Conservation (phyloP, 1,140 invertebrate species). For the Tetragnatha versicolor region DNA sequence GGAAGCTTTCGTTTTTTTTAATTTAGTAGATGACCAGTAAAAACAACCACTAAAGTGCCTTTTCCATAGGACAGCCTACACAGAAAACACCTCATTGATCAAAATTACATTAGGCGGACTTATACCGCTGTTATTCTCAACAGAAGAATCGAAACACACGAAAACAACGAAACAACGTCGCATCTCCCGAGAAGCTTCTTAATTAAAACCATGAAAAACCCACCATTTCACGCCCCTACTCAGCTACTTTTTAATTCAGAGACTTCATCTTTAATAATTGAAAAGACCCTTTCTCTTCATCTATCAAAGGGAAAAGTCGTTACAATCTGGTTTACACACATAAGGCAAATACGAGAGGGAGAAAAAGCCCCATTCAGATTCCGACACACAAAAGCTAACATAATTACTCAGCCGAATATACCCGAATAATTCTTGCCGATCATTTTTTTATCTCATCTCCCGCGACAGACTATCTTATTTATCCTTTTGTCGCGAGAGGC, state of each 20-base stretch:
- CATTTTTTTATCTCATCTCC: slow-evolving; percentile 1
- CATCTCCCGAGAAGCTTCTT: not conserved
- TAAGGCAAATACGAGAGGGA: not conserved
- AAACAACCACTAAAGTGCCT: too few relatives aligned
- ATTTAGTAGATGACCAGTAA: too few relatives aligned
- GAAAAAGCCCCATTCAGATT: slow-evolving; percentile 6
- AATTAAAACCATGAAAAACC: too few relatives aligned
- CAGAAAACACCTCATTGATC: not conserved
- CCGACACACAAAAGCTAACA: slow-evolving; percentile 28
- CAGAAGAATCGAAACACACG: too few relatives aligned
- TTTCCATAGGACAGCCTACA: not conserved
- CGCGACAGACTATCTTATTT: not conserved
- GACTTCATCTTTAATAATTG: not conserved
- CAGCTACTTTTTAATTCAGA: slow-evolving; percentile 10
- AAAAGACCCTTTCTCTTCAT: not conserved
- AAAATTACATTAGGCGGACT: too few relatives aligned
- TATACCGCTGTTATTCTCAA: too few relatives aligned
- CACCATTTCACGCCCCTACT: too few relatives aligned
- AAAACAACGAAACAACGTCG: not conserved
- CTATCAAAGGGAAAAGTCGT: not conserved
- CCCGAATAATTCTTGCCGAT: slow-evolving; percentile 23
- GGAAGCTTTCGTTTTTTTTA: too few relatives aligned
- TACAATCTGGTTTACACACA: not conserved
- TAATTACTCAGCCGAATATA: slow-evolving; percentile 26
- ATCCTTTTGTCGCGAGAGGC: slow-evolving; percentile 7